Evolutionary conservation across 1,140 invertebrate species (phyloP).

Genomic region (Drosophila arizonae): DNA sequence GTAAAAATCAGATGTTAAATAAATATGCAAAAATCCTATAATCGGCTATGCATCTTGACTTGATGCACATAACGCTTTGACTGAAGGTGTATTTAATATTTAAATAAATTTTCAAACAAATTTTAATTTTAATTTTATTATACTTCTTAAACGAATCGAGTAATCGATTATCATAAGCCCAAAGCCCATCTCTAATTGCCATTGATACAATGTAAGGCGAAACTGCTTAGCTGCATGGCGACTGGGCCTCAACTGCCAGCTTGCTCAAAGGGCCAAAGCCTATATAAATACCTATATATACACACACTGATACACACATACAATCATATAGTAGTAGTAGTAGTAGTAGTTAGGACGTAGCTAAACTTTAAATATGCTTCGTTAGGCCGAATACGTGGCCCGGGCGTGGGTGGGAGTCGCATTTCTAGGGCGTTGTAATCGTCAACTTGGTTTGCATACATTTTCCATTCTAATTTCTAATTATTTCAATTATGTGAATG

Average conservation of each 20-base stretch:
- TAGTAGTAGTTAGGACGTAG: slow-evolving; percentile 18
- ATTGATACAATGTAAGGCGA: slow-evolving; percentile 52
- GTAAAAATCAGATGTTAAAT: too few species aligned
- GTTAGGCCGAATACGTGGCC: slow-evolving; percentile 1
- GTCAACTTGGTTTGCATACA: slow-evolving; percentile 62
- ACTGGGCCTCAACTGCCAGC: slow-evolving; percentile 10
- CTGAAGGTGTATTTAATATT: too few species aligned
- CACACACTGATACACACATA: not conserved
- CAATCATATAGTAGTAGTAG: slow-evolving; percentile 33
- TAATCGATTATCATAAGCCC: not conserved
- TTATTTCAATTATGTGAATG: slow-evolving; percentile 62
- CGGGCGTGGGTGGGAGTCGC: slow-evolving; percentile 16
- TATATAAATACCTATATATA: not conserved
- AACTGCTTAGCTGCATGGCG: slow-evolving; percentile 34
- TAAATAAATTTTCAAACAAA: too few species aligned
- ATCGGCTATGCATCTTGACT: too few species aligned
- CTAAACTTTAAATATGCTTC: slow-evolving; percentile 68
- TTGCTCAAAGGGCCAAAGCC: slow-evolving; percentile 48
- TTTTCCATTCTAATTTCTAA: slow-evolving; percentile 82
- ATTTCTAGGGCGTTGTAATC: slow-evolving; percentile 66
- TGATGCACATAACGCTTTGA: too few species aligned
- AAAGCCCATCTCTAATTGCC: slow-evolving; percentile 27
- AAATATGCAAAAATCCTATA: too few species aligned
- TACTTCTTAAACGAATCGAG: not conserved
- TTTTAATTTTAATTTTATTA: too few species aligned